Evolutionary conservation across 2,888 invertebrate genomes (phyloP).

Genomic region (Hipparchia sbordonii): DNA sequence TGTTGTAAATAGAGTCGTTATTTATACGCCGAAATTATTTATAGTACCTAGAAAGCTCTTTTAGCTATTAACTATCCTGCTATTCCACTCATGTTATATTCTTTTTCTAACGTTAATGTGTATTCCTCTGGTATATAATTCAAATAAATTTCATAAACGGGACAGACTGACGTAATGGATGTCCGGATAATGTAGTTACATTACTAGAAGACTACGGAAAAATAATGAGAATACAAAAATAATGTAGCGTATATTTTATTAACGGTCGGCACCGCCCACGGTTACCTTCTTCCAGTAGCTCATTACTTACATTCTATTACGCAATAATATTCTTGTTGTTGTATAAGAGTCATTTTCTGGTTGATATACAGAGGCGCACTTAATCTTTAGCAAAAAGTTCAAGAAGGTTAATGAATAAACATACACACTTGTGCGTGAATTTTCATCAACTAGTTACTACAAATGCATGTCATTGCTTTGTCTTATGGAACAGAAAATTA

Average conservation of each 20-base stretch:
- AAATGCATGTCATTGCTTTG: too few species aligned
- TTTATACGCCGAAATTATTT: too few species aligned
- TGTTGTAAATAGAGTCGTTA: too few species aligned
- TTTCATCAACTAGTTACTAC: too few species aligned
- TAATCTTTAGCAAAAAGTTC: too few species aligned
- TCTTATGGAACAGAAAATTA: too few species aligned
- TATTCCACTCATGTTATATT: background rate
- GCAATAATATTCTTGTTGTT: background rate
- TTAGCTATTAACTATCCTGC: too few species aligned
- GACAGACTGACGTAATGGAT: background rate
- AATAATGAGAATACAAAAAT: slow-evolving; percentile 2
- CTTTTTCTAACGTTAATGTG: background rate
- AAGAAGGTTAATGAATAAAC: too few species aligned
- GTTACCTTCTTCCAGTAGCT: background rate
- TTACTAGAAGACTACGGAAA: background rate
- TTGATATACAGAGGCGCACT: too few species aligned
- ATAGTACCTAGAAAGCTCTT: too few species aligned
- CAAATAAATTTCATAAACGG: slow-evolving; percentile 7
- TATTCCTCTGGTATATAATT: background rate
- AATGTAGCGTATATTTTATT: slow-evolving; percentile 3
- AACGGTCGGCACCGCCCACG: background rate
- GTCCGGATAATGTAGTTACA: background rate
- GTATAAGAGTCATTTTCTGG: background rate
- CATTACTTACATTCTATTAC: background rate
- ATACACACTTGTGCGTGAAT: too few species aligned